These are phyloP conservation scores for Hycleus cichorii DNA, from an alignment of 1,140 invertebrate genomes.

Conservation along the genomic window DNA sequence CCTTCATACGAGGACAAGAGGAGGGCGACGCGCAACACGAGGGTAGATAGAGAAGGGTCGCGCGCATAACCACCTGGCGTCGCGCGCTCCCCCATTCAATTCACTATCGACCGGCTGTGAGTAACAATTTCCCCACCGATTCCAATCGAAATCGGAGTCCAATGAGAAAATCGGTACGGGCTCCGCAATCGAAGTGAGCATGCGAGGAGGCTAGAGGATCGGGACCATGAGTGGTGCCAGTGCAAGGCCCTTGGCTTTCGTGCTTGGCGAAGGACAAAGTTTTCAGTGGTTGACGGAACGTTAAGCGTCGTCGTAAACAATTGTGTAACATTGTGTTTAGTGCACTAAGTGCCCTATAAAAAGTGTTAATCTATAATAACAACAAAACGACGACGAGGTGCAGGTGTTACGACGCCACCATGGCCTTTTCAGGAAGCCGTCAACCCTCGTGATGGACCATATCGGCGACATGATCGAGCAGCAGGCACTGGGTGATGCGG, in stretches of 20 bases:
- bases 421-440: slow-evolving; percentile 18
- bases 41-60: slow-evolving; percentile 29
- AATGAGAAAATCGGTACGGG: slow-evolving; percentile 29
- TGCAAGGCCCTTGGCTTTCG: slow-evolving; percentile 14
- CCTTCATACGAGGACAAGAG: not conserved
- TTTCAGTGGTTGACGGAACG: slow-evolving; percentile 12
- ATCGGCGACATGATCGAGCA: slow-evolving; percentile 58
- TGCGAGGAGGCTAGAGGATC: slow-evolving; percentile 18
- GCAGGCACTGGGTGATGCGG: slow-evolving; percentile 52
- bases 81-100: slow-evolving; percentile 40
- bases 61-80: slow-evolving; percentile 42
- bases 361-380: not conserved
- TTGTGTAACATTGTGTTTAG: too few species aligned
- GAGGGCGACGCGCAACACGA: slow-evolving; percentile 35
- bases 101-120: slow-evolving; percentile 40
- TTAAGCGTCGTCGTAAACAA: slow-evolving; percentile 26
- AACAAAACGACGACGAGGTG: slow-evolving; percentile 10
- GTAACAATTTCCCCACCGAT: slow-evolving; percentile 33
- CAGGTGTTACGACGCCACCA: slow-evolving; percentile 15
- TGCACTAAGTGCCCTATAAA: not conserved
- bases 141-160: slow-evolving; percentile 35
- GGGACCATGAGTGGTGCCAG: slow-evolving; percentile 14
- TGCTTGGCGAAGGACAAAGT: slow-evolving; percentile 3
- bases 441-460: slow-evolving; percentile 49
- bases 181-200: slow-evolving; percentile 25